These are phyloP conservation scores for Chrysolina oricalcia DNA, from an alignment of 2,888 invertebrate species.

Conservation along the genomic window DNA sequence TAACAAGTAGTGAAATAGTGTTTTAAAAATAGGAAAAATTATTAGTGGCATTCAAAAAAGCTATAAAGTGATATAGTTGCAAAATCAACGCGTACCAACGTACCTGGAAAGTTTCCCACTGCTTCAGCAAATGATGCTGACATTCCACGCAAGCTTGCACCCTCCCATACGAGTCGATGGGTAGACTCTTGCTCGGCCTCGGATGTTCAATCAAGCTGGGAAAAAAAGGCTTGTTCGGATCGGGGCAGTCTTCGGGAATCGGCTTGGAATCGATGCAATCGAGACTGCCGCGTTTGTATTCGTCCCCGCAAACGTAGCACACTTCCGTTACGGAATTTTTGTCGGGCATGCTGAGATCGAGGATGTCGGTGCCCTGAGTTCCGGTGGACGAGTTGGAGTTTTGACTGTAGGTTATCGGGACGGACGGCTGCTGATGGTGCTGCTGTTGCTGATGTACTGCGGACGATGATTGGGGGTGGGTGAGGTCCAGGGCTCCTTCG, in stretches of 20 bases:
- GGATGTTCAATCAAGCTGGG: constrained; percentile 82
- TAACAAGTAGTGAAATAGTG: too few species aligned
- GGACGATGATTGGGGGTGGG: constrained; percentile 67
- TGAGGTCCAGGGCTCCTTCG: constrained; percentile 74
- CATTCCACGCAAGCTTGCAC: constrained; percentile 89
- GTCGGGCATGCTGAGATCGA: constrained; percentile 93
- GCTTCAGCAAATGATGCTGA: constrained; percentile 88
- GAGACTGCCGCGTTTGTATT: constrained; percentile 87
- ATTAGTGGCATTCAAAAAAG: too few species aligned
- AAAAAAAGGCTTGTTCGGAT: constrained; percentile 67
- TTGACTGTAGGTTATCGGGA: constrained; percentile 66
- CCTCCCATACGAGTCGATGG: constrained; percentile 85
- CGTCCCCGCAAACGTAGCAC: constrained; percentile 93
- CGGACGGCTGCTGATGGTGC: constrained; percentile 46
- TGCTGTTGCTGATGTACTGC: constrained; percentile 2
- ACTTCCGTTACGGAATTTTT: constrained; percentile 93
- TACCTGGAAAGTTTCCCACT: constrained; percentile 83
- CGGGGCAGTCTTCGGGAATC: constrained; percentile 64
- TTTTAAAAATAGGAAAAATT: too few species aligned
- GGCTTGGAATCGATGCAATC: constrained; percentile 79
- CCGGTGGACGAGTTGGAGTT: constrained; percentile 70
- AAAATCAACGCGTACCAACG: too few species aligned
- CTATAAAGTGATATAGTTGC: too few species aligned
- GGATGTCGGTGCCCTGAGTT: constrained; percentile 85
- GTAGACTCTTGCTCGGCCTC: constrained; percentile 87